Evolutionary conservation across 2,797 vertebrate species (phyloP), one percentile per base, ranked within the genome.

Genomic region (Gobio occitaniae): DNA sequence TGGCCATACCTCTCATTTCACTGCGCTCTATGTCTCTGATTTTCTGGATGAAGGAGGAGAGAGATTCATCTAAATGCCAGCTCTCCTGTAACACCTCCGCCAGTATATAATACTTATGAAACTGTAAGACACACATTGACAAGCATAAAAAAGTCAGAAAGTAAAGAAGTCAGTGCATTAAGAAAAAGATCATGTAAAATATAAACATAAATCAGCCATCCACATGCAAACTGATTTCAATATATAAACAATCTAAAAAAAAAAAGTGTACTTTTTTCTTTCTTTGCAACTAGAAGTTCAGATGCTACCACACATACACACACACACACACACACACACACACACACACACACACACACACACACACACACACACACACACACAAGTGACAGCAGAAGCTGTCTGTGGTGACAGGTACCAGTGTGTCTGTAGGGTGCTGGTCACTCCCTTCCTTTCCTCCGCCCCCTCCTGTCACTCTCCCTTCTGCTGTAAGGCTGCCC

Each of bases 31-130:
- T 80, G 69, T 97, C 96, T 93, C 91, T 96, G 56, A 97, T 93
- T 19, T 89, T 90, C 72, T 95, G 92, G 90, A 96, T 90, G 91
- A 97, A 96, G 65, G 86, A 86, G 87, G 91, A 47, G 80, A 97
- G 93, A 80, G 90, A 95, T 82, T 97, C 95, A 48, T 95, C 95
- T 91, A 98, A 93, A 69, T 93, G 83, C 97, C 97, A 99, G 88
- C 95, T 98, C 78, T 95, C 91, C 88, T 94, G 78, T 38, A 98
- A 90, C 78, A 99, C 95, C 80, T 95, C 88, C 21, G 95, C 96
- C 91, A 97, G 95, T 90, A 98, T 91, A 82, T 97, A 90, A 68
- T 97, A 98, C 88, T 95, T 97, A 89, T 96, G 95, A 87, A 80
- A 61, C 97, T 98, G 91, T 32, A 84, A 88, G 92, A 94, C 41